Conservation (phyloP, 2,797 vertebrate genomes). For the Melanotaenia pygmaea region DNA sequence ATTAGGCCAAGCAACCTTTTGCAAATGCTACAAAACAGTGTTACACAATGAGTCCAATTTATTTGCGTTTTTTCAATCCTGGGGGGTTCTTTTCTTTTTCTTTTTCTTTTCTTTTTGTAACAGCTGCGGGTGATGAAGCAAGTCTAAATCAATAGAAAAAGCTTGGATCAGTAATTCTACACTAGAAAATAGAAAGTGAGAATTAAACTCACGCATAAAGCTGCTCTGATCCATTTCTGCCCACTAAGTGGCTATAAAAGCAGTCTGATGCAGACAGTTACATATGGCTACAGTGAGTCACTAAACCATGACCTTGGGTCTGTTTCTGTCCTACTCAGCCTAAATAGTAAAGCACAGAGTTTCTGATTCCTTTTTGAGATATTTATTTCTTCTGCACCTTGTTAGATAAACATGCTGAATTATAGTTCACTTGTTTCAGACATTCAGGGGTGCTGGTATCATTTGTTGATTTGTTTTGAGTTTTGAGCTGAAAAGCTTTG, state of each 20-base stretch:
- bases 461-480: constrained; percentile 6
- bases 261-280: constrained; percentile 21
- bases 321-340: constrained; percentile 4
- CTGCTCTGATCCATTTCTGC: constrained; percentile 21
- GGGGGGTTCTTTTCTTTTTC: background rate
- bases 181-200: background rate
- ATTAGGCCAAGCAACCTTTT: background rate
- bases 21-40: constrained; percentile 11
- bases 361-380: constrained; percentile 3
- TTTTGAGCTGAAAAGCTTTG: constrained; percentile 17
- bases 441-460: constrained; percentile 1
- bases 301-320: constrained; percentile 30
- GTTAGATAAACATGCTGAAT: constrained; percentile 14
- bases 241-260: constrained; percentile 7
- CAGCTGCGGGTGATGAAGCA: background rate
- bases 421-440: constrained; percentile 5
- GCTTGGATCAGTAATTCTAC: constrained; percentile 3
- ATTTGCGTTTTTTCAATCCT: constrained; percentile 4
- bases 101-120: background rate
- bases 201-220: background rate
- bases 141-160: constrained; percentile 3
- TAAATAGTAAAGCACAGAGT: background rate
- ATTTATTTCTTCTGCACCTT: constrained; percentile 11
- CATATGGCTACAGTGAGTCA: constrained; percentile 19
- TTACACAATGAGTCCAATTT: constrained; percentile 1